These are phyloP conservation scores for Phenacoccus solenopsis DNA, from an alignment of 1,140 invertebrate genomes.

Conservation along the genomic window DNA sequence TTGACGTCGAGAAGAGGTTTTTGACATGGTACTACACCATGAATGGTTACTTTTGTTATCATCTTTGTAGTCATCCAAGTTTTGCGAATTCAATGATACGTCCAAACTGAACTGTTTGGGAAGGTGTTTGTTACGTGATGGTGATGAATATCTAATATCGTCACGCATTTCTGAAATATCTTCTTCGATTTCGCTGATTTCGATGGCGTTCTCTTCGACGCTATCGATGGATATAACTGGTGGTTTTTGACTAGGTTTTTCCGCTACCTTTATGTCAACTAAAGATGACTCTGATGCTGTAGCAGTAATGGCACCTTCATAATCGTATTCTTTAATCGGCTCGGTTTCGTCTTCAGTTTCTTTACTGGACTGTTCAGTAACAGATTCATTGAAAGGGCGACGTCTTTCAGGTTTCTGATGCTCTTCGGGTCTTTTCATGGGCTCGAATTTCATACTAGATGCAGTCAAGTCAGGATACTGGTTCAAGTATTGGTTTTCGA, in stretches of 20 bases:
- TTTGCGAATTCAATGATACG: slow-evolving; percentile 40
- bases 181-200: slow-evolving; percentile 5
- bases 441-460: background rate
- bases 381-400: background rate
- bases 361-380: background rate
- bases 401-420: background rate
- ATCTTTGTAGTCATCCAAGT: slow-evolving; percentile 48
- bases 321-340: background rate
- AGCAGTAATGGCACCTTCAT: background rate
- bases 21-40: slow-evolving; percentile 59
- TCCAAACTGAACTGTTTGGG: slow-evolving; percentile 65
- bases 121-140: slow-evolving; percentile 33
- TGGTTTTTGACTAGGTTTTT: background rate
- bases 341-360: background rate
- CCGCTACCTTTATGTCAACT: background rate
- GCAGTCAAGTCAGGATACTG: background rate
- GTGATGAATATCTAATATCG: background rate
- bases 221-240: background rate
- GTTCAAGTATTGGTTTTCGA: background rate
- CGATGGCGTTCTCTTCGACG: background rate
- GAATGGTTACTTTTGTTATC: slow-evolving; percentile 75
- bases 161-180: background rate
- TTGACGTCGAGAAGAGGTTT: slow-evolving; percentile 73
- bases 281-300: background rate
- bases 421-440: background rate